Evolutionary conservation across 2,797 vertebrate species (phyloP).

Genomic region (Cichlasoma orientale): DNA sequence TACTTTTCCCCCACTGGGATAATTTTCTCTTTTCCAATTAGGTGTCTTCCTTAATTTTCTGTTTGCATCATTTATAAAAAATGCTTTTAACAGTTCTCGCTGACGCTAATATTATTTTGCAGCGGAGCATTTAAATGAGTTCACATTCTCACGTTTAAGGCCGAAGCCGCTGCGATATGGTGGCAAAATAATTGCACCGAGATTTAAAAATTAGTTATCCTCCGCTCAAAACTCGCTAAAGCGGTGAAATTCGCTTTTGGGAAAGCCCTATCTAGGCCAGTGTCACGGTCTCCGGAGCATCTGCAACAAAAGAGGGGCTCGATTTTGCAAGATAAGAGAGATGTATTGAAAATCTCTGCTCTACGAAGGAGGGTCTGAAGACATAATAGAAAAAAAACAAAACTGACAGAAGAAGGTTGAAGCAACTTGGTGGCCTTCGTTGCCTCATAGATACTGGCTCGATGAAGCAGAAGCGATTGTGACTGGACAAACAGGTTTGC

Average conservation of each 20-base stretch:
- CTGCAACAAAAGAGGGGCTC: slow-evolving; percentile 16
- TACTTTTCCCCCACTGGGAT: not conserved
- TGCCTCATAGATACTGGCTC: slow-evolving; percentile 13
- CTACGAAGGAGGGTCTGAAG: slow-evolving; percentile 43
- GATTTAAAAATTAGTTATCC: slow-evolving; percentile 18
- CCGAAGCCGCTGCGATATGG: slow-evolving; percentile 21
- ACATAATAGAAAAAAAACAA: slow-evolving; percentile 28
- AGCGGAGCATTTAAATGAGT: not conserved
- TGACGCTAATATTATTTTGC: slow-evolving; percentile 7
- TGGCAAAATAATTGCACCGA: not conserved
- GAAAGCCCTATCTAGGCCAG: slow-evolving; percentile 14
- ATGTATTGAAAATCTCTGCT: slow-evolving; percentile 65
- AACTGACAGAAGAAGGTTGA: slow-evolving; percentile 26
- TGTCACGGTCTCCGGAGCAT: slow-evolving; percentile 29
- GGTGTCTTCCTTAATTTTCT: slow-evolving; percentile 5
- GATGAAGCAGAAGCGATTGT: slow-evolving; percentile 19
- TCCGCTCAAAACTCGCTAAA: not conserved
- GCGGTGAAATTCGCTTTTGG: not conserved
- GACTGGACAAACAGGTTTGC: slow-evolving; percentile 14
- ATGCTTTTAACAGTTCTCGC: slow-evolving; percentile 6
- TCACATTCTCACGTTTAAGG: not conserved
- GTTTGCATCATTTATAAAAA: slow-evolving; percentile 15
- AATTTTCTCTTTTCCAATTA: not conserved
- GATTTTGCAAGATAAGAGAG: slow-evolving; percentile 36
- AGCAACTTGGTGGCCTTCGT: slow-evolving; percentile 38